A percentile compares a stretch with the other conserved stretches of the same genome.
These are phyloP conservation scores for Meiosimyza platycephala DNA, from an alignment of 2,888 invertebrate species.

Conservation along the genomic window DNA sequence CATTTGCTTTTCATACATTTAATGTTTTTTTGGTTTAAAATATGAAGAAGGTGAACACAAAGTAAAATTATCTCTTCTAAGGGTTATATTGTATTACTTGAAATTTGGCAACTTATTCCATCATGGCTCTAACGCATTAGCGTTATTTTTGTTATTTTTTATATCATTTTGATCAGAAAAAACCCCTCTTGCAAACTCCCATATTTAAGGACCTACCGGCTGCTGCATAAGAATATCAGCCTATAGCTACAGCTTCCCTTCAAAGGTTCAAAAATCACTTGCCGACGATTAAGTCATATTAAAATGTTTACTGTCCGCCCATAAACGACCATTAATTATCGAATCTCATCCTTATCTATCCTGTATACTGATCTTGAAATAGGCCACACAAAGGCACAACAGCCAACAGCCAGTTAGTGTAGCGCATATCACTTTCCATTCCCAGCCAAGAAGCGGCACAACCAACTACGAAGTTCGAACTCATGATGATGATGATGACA, in stretches of 20 bases:
- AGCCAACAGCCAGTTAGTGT: background rate
- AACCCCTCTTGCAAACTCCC: too few relatives aligned
- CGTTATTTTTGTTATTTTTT: too few relatives aligned
- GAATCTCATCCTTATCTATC: constrained; percentile 8
- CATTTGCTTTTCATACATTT: too few relatives aligned
- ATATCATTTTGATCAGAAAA: too few relatives aligned
- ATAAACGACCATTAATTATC: constrained; percentile 20
- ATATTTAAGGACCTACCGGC: too few relatives aligned
- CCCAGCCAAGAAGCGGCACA: constrained; percentile 2
- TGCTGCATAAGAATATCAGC: too few relatives aligned
- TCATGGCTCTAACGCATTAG: too few relatives aligned
- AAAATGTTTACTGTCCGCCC: constrained; percentile 27
- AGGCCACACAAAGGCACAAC: constrained; percentile 25
- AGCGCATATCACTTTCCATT: background rate
- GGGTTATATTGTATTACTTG: too few relatives aligned
- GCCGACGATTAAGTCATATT: constrained; percentile 28
- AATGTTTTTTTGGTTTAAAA: too few relatives aligned
- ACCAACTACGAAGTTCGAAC: background rate
- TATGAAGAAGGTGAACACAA: too few relatives aligned
- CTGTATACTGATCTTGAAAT: background rate
- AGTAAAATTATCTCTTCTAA: too few relatives aligned
- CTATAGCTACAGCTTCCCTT: background rate
- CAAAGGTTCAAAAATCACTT: constrained; percentile 13
- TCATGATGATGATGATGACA: background rate
- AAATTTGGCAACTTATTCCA: too few relatives aligned